Base-by-base conservation (phyloP, 2,797 vertebrate genomes). In the Rhinatrema bivittatum region DNA sequence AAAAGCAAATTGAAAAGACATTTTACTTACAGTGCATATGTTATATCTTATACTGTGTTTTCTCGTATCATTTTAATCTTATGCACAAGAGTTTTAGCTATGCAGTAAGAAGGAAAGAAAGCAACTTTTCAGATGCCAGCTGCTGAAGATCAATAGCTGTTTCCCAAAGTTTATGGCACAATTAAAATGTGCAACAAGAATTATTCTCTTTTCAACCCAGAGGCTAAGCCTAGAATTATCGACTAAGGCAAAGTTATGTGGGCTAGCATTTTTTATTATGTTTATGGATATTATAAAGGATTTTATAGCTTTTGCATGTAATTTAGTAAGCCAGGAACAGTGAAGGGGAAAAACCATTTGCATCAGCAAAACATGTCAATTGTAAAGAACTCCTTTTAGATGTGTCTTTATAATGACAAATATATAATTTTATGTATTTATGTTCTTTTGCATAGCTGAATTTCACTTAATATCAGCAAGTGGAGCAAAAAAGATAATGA, bases 181-280 rank as follows among this genome's bases (percentile, higher is more conserved):
- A 84, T 81, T 82, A 85, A 85, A 78, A 82, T 74, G 63, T 76
- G 59, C 63, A 79, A 70, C 62, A 70, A 62, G 51, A 72, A 81
- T 79, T 68, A 75, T 79, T 75, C 78, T 70, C 56, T 68, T 62
- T 61, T 67, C 47, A 61, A 57, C 42, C 59, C 66, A 71, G 48
- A 57, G 69, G 79, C 68, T 45, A 74, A 75, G 52, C 21, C 48
- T 62, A 62, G 67, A 79, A 69, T 75, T 81, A 85, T 46, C 66
- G 65, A 68, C 72, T 70, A 65, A 76, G 62, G 60, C 60, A 67
- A 62, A 73, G 55, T 64, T 71, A 70, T 38, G 49, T 62, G 52
- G 35, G 64, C 9, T 49, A 67, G 72, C 46, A 50, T 62, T 72
- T 74, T 68, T 75, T 71, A 69, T 60, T 63, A 60, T 68, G 71